Conservation (phyloP, 2,113 vertebrate genomes). For the Odobenus rosmarus region DNA sequence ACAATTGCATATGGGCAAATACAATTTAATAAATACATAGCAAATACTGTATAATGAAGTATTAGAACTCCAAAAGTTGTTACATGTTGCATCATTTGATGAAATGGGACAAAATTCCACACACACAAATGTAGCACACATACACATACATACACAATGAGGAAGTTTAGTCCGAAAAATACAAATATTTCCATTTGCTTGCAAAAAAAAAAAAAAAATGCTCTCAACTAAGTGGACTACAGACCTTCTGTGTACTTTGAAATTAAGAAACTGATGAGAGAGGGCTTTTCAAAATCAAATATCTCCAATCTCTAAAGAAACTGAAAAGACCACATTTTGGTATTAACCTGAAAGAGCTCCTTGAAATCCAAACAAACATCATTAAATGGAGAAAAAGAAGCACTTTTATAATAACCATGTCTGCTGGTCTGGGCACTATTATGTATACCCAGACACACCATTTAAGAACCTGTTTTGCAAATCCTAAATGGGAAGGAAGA, state of each 20-base stretch:
- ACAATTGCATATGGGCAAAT: neutral
- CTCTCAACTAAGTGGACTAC: neutral
- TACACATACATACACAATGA: neutral
- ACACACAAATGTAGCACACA: neutral
- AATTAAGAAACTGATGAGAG: slow-evolving; percentile 10
- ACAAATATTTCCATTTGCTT: slow-evolving; percentile 26
- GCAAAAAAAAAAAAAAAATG: neutral
- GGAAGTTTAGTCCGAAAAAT: neutral
- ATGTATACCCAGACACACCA: neutral
- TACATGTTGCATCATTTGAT: neutral
- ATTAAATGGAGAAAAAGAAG: neutral
- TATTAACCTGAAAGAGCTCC: neutral
- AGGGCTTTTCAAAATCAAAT: slow-evolving; percentile 29
- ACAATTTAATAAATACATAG: neutral
- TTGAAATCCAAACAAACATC: slow-evolving; percentile 26
- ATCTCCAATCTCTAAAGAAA: neutral
- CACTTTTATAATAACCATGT: neutral
- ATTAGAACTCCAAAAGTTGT: neutral
- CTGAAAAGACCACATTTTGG: neutral
- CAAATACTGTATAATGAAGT: neutral
- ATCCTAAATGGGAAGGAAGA: neutral
- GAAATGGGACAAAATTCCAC: neutral
- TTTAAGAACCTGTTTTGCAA: neutral
- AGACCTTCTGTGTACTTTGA: neutral
- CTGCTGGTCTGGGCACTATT: neutral